Evolutionary conservation across 1,140 invertebrate species (phyloP).

Genomic region (Tetramorium parvispinum): DNA sequence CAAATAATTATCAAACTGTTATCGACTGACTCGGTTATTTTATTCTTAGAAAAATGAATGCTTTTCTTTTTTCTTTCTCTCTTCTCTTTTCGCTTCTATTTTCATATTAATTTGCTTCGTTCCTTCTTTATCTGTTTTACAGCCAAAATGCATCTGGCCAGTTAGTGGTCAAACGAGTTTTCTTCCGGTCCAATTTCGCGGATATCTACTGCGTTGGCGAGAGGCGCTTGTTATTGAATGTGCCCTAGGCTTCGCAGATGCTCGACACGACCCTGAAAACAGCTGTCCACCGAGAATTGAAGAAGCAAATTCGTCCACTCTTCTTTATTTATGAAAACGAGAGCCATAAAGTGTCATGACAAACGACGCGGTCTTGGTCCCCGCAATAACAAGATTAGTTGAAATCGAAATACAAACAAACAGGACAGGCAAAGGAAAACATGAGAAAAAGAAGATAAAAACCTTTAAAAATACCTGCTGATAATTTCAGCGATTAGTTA

Average conservation of each 20-base stretch:
- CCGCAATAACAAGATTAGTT: neutral
- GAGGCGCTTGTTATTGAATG: constrained; percentile 37
- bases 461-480: neutral
- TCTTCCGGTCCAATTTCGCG: constrained; percentile 34
- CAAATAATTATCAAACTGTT: neutral
- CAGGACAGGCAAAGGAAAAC: no score
- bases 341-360: constrained; percentile 9
- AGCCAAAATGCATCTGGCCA: constrained; percentile 5
- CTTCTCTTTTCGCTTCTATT: neutral
- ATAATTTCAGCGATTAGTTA: neutral
- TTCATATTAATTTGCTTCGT: neutral
- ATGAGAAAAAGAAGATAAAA: neutral
- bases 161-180: constrained; percentile 17
- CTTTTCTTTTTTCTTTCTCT: neutral
- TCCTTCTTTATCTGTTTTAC: neutral
- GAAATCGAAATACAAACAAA: neutral
- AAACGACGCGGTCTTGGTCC: neutral
- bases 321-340: constrained; percentile 45
- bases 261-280: constrained; percentile 55
- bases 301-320: constrained; percentile 12
- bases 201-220: constrained; percentile 40
- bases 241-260: constrained; percentile 65
- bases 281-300: constrained; percentile 60
- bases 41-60: neutral
- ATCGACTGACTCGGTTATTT: neutral